Evolutionary conservation across 2,797 vertebrate species (phyloP).

Genomic region (Dendrocincla fuliginosa): DNA sequence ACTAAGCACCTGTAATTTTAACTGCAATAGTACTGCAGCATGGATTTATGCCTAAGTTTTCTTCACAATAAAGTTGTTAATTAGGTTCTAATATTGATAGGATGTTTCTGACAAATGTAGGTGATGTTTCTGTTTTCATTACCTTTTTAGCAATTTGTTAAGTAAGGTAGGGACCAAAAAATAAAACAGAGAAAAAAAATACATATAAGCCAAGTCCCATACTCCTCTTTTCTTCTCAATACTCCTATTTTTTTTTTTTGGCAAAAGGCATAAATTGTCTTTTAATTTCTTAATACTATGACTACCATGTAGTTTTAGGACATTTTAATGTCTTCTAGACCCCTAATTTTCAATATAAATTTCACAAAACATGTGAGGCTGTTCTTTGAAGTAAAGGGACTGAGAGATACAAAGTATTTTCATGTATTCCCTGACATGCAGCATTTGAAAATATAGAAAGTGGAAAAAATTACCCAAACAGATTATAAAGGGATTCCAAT

Average conservation of each 20-base stretch:
- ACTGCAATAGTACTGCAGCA: background rate
- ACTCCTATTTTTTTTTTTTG: background rate
- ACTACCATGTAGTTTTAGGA: background rate
- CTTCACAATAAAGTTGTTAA: background rate
- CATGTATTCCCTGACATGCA: background rate
- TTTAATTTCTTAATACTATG: background rate
- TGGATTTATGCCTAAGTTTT: background rate
- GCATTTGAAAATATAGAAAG: background rate
- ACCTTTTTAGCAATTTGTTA: background rate
- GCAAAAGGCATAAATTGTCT: background rate
- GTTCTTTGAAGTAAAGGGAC: background rate
- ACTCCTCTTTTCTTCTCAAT: background rate
- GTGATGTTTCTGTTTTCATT: background rate
- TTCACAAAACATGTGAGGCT: background rate
- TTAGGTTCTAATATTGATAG: background rate
- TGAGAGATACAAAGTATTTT: background rate
- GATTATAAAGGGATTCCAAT: background rate
- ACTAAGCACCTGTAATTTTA: background rate
- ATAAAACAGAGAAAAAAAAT: background rate
- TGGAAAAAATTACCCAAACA: background rate
- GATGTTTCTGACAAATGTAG: background rate
- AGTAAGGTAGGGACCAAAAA: background rate
- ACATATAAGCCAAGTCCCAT: background rate
- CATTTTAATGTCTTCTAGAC: background rate
- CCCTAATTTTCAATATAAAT: background rate